phyloP scores from a whole-genome alignment of 1,140 invertebrate species.

The Drosophila simulans region DNA sequence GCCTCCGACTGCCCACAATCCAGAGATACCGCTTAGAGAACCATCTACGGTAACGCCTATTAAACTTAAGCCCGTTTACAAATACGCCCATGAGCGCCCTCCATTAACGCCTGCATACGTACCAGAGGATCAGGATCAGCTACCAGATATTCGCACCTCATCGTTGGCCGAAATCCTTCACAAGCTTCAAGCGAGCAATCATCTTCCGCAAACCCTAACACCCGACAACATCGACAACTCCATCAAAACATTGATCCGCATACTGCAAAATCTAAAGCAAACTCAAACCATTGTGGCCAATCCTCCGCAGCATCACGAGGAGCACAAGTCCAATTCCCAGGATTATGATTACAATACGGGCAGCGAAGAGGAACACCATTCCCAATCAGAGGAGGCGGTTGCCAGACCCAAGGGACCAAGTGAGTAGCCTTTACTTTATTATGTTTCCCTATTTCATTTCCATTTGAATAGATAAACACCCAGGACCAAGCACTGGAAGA shows the following conservation, averaged over 20 bases:
- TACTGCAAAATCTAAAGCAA: constrained; percentile 88
- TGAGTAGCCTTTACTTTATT: constrained; percentile 17
- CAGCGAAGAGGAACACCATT: constrained; percentile 34
- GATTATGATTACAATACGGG: constrained; percentile 70
- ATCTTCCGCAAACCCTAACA: constrained; percentile 89
- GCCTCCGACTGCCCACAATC: constrained; percentile 8
- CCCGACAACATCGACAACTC: constrained; percentile 91
- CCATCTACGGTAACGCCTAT: constrained; percentile 50
- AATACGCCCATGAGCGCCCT: constrained; percentile 50
- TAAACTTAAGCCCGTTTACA: constrained; percentile 67
- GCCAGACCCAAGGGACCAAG: constrained; percentile 60
- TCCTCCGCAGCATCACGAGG: constrained; percentile 81
- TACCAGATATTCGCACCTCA: constrained; percentile 79
- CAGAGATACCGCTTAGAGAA: constrained; percentile 30
- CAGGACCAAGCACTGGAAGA: constrained; percentile 88
- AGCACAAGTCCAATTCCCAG: constrained; percentile 21
- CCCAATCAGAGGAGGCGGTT: constrained; percentile 15
- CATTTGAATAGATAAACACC: constrained; percentile 66
- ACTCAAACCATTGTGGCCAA: constrained; percentile 83
- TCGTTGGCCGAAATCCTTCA: constrained; percentile 86
- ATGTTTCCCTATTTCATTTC: neutral
- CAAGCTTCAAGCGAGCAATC: constrained; percentile 89
- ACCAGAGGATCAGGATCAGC: constrained; percentile 56
- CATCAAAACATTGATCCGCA: constrained; percentile 90
- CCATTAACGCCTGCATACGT: constrained; percentile 15